Evolutionary conservation across 2,113 vertebrate species (phyloP).

Genomic region (Lagenorhynchus albirostris): DNA sequence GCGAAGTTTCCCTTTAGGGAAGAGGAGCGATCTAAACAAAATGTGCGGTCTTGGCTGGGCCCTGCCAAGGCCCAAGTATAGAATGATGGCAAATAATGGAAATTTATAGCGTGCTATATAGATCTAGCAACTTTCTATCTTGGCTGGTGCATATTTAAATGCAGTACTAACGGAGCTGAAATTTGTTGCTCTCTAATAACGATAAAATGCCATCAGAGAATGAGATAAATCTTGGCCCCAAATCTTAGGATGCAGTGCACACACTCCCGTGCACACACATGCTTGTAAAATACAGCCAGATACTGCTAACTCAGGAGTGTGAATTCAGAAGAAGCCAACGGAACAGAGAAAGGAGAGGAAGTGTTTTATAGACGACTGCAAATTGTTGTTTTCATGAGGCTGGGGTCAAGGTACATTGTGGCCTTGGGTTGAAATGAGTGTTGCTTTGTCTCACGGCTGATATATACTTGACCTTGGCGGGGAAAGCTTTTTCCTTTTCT

Average conservation of each 20-base stretch:
- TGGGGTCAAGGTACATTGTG: slow-evolving; percentile 68
- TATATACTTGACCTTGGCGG: slow-evolving; percentile 15
- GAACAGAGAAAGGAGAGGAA: slow-evolving; percentile 40
- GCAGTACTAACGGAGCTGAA: slow-evolving; percentile 68
- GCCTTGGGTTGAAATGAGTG: slow-evolving; percentile 54
- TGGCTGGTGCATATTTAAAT: slow-evolving; percentile 81
- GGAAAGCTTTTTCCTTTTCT: slow-evolving; percentile 13
- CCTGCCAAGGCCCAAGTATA: neutral
- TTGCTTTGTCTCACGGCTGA: slow-evolving; percentile 49
- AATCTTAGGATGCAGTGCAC: slow-evolving; percentile 76
- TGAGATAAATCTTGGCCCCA: slow-evolving; percentile 77
- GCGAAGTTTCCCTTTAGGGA: slow-evolving; percentile 56
- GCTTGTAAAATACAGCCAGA: slow-evolving; percentile 72
- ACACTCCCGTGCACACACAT: neutral
- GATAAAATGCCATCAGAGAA: slow-evolving; percentile 78
- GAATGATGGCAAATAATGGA: slow-evolving; percentile 49
- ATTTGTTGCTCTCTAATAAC: slow-evolving; percentile 77
- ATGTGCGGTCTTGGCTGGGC: neutral
- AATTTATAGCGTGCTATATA: slow-evolving; percentile 59
- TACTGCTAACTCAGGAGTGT: slow-evolving; percentile 76
- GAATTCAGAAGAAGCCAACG: slow-evolving; percentile 54
- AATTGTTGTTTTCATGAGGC: slow-evolving; percentile 73
- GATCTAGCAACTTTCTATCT: slow-evolving; percentile 66
- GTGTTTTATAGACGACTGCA: slow-evolving; percentile 71
- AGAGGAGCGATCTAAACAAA: slow-evolving; percentile 40